Base-by-base conservation (phyloP, 2,113 vertebrate species). In the Euleptes europaea region DNA sequence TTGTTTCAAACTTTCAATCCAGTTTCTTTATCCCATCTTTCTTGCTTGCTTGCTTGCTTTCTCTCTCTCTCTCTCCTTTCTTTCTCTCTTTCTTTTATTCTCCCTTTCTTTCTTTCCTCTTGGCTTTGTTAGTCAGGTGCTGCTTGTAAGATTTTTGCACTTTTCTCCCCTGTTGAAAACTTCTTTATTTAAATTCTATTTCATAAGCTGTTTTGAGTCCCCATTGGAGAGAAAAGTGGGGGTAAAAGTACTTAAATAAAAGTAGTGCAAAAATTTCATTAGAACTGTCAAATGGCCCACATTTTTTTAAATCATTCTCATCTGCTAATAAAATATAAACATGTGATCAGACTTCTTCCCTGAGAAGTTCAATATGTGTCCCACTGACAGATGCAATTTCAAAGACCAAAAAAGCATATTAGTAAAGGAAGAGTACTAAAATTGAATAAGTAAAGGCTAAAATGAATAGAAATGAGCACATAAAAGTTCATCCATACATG, bases 331-430 rank as follows among this genome's bases (percentile, higher is more conserved):
- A 28, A 65, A 65, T 28, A 28, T 9, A 28, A 10, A 31, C 2
- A 31, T 49, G 28, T 65, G 23, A 63, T 88, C 85, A 90, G 89
- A 88, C 80, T 86, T 94, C 92, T 91, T 86, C 80, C n/a, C 60
- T 88, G 42, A 93, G 82, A 88, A 92, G n/a, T 80, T 91, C 51
- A 83, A 86, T 91, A 88, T 92, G 89, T 90, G 66, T 83, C 81
- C 86, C 85, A 85, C 80, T 86, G 90, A 89, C 91, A 88, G 88
- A 92, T 49, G 85, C 76, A 90, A 93, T 93, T 89, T 93, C 84
- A 89, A 88, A 94, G 93, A 11, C 12, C 47, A 51, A 54, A 28
- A 51, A 54, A 31, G 49, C 1, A 0, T 82, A 70, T 92, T 92
- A 92, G 72, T 63, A 66, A 78, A 86, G 90, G 28, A 91, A 91